Base-by-base conservation (phyloP, 2,888 invertebrate species). In the Drosophila infuscata region DNA sequence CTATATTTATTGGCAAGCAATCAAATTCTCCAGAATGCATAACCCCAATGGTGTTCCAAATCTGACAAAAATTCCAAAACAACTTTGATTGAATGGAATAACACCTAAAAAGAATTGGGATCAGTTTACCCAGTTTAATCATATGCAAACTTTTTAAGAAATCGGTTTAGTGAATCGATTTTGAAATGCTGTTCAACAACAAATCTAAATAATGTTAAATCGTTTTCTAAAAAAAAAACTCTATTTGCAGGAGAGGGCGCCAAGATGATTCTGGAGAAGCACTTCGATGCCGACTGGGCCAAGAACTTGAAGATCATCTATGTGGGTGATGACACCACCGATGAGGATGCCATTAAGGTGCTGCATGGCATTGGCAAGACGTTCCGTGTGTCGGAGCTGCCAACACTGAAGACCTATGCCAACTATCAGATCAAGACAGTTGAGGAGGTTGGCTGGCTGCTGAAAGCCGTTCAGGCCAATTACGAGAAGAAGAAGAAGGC, bases 291-390 rank as follows among this genome's bases (percentile, higher is more conserved):
- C n/a, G 96, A 96, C 86, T 96, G 96, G 96, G 95, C 95, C 83
- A 96, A 96, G 89, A 94, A 96, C 73, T 95, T 96, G 77, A 94
- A 96, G 83, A 96, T 98, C 86, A 96, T 98, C 82, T 98, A 97
- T 91, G 97, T 96, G 57, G 98, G 98, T 72, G 97, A 98, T 92
- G 98, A 97, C 92, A 95, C 95, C 76, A 98, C 97, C 9, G 98
- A 98, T 92, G 97, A 98, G 94, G 97, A 97, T 92, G 98, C 97
- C 56, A 97, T 98, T 96, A 94, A 95, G 95, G 97, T 97, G 73
- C 83, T 92, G 52, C 81, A 84, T 58, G 92, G 92, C 68, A 91
- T 92, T 95, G 96, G 96, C 15, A 95, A 96, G 48, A 96, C 96
- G 20, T 97, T 96, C 94, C 94, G 96, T 73, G 96, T 97, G 4